These are phyloP conservation scores for Tragopan temminckii DNA, from an alignment of 2,797 vertebrate genomes.

Conservation along the genomic window DNA sequence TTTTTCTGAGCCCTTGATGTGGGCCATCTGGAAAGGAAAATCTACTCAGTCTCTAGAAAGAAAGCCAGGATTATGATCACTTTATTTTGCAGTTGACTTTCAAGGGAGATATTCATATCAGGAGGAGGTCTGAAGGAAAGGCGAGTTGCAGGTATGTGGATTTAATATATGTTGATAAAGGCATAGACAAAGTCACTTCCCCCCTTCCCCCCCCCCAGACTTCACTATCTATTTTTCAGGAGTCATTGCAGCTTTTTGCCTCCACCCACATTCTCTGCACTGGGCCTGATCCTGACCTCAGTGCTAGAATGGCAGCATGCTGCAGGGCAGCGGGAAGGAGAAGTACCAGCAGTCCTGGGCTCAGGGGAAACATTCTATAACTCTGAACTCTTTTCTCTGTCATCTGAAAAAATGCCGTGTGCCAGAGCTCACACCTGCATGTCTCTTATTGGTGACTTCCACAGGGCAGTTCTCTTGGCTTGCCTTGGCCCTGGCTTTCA, in stretches of 20 bases:
- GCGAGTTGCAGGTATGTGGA: constrained; percentile 16
- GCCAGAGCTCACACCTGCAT: fast-evolving
- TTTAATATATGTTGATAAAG: neutral
- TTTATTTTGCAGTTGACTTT: constrained; percentile 43
- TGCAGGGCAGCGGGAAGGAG: fast-evolving
- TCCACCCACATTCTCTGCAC: fast-evolving
- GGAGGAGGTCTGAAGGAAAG: constrained; percentile 40
- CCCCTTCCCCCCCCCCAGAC: neutral
- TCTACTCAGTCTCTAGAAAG: neutral
- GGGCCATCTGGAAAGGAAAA: constrained; percentile 82
- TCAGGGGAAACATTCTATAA: fast-evolving
- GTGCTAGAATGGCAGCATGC: neutral
- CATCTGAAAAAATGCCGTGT: neutral
- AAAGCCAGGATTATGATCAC: neutral
- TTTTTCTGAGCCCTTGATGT: constrained; percentile 69
- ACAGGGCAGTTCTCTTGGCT: fast-evolving
- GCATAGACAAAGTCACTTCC: neutral
- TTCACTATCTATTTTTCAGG: neutral
- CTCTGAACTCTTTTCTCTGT: neutral
- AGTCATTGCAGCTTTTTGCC: neutral
- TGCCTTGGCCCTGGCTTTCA: neutral
- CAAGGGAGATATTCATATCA: neutral
- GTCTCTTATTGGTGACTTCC: neutral
- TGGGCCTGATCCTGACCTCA: neutral
- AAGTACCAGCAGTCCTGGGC: neutral